Conservation (phyloP, 2,888 invertebrate genomes). For the Thalpophila matura region DNA sequence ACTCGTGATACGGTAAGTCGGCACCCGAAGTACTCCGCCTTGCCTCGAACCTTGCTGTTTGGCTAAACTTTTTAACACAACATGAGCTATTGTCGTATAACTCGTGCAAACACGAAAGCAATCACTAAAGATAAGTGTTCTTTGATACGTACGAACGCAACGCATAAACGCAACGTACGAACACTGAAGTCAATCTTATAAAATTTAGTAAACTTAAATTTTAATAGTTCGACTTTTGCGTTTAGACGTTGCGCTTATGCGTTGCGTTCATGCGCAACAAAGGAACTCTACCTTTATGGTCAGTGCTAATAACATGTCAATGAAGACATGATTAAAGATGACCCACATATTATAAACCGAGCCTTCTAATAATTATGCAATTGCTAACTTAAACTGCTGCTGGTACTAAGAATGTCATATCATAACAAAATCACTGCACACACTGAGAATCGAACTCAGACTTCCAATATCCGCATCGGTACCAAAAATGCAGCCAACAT, state of each 20-base stretch:
- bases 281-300: too few species aligned
- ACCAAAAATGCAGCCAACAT: conserved; percentile 11
- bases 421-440: neutral
- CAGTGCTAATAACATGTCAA: conserved; percentile 5
- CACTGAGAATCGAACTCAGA: conserved; percentile 29
- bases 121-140: neutral
- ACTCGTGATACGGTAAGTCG: neutral
- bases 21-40: too few species aligned
- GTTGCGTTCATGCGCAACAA: too few species aligned
- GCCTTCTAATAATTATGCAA: neutral
- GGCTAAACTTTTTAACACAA: neutral
- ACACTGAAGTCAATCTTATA: too few species aligned
- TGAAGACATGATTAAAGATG: neutral
- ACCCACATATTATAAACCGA: neutral
- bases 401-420: neutral
- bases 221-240: too few species aligned
- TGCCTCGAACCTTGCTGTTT: neutral
- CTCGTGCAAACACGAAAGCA: neutral
- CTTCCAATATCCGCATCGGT: neutral
- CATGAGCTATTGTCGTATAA: neutral
- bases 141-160: too few species aligned
- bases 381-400: neutral
- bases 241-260: too few species aligned
- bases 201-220: too few species aligned
- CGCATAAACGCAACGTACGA: too few species aligned